Percentiles rank a stretch among this genome's conserved stretches.
Conservation (phyloP, 2,888 invertebrate species). For the Erebia aethiops region DNA sequence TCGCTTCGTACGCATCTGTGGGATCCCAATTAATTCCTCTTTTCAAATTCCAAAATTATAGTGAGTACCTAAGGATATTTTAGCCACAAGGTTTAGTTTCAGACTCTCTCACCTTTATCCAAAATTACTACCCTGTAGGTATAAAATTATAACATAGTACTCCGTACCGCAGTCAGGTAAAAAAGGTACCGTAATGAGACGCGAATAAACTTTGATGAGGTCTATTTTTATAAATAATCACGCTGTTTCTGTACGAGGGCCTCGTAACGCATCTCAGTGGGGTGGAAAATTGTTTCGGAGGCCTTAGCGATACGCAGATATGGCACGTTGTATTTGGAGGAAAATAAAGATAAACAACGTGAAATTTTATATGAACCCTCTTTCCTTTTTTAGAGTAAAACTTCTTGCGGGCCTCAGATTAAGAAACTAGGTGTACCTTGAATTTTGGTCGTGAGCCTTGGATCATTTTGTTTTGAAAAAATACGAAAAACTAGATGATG, state of each 20-base stretch:
- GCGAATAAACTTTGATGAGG: conserved; percentile 8
- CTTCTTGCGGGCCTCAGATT: no score
- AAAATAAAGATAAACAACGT: not conserved
- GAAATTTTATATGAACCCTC: not conserved
- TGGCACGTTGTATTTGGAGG: conserved; percentile 1
- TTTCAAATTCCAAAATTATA: no score
- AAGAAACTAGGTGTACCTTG: no score
- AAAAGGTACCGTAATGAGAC: conserved; percentile 2
- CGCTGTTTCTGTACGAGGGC: not conserved
- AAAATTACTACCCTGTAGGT: not conserved
- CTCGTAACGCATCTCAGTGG: conserved; percentile 6
- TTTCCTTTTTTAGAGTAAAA: no score
- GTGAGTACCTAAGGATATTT: no score
- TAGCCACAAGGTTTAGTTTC: no score
- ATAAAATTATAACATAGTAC: not conserved
- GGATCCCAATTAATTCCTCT: no score
- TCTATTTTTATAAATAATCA: conserved; percentile 15
- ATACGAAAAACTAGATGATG: no score
- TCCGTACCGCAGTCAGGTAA: not conserved
- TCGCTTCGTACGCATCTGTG: no score
- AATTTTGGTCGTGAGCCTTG: no score
- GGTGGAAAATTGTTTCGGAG: conserved; percentile 10
- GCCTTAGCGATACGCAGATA: conserved; percentile 2
- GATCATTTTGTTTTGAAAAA: no score
- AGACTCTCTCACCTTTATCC: not conserved